Base-by-base conservation (phyloP, 2,113 vertebrate species). In the Megatriorchis doriae region DNA sequence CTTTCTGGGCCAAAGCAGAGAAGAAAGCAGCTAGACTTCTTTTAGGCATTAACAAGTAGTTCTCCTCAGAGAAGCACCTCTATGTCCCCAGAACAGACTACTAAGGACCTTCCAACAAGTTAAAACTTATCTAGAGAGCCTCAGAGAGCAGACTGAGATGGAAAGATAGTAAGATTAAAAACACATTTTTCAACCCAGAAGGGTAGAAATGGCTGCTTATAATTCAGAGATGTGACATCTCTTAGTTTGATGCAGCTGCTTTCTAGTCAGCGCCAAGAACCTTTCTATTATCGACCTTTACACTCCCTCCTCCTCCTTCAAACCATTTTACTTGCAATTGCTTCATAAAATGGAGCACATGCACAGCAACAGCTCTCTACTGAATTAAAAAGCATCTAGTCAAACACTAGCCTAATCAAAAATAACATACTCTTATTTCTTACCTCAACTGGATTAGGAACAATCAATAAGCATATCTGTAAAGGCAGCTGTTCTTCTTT, bases 401-500 rank as follows among this genome's bases (percentile, higher is more conserved):
- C 42, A 81, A 74, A 80, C 0, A 1, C 18, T 17, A 66, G 16
- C n/a, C 55, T 61, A 63, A 65, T 29, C 0, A 3, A 79, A 89
- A 96, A 68, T 38, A 52, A 78, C 18, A 80, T 8, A 65, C 55
- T n/a, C 63, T 65, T 42, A 63, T 81, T 91, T 84, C 96, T 97
- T 96, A 85, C 87, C 87, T 88, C 47, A 67, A 15, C 70, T 81
- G 58, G 68, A 80, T 74, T 67, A 65, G 65, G 48, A 86, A 78
- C 59, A 78, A 73, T 52, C 87, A 92, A 78, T 68, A 86, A 81
- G 71, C 62, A 0, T 53, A 52, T 94, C 86, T 93, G 68, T 68
- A 94, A 84, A 93, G 50, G 88, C 94, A 97, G 95, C 88, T 96
- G 92, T 48, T 96, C 66, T 95, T 96, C 90, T 95, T 95, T 94